phyloP scores from a whole-genome alignment of 2,113 vertebrate genomes.

The Phainopepla nitens region DNA sequence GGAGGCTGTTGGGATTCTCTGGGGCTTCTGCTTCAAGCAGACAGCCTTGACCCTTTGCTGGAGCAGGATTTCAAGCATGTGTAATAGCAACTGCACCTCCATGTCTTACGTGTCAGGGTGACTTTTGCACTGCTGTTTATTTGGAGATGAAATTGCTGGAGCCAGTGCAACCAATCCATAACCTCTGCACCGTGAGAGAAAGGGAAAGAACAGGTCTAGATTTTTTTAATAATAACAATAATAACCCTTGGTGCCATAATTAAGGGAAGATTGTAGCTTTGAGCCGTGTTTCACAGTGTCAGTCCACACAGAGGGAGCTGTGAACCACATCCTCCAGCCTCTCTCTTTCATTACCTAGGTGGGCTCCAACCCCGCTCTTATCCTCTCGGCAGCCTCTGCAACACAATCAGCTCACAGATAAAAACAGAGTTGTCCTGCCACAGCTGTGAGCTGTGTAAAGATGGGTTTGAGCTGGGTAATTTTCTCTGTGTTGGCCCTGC shows the following conservation, averaged over 20 bases:
- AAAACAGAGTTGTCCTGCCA: not conserved
- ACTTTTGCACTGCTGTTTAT: not conserved
- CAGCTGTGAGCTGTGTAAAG: constrained; percentile 4
- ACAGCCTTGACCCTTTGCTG: not conserved
- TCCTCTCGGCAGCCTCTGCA: not conserved
- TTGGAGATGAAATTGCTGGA: not conserved
- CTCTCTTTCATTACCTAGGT: not conserved
- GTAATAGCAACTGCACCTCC: not conserved
- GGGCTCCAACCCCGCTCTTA: not conserved
- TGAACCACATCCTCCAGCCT: not conserved
- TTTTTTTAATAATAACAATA: not conserved
- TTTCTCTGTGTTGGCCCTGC: constrained; percentile 12
- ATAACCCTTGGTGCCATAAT: not conserved
- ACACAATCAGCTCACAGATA: not conserved
- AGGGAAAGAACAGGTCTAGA: not conserved
- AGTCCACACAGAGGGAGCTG: not conserved
- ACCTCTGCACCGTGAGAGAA: accelerated
- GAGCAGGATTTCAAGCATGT: not conserved
- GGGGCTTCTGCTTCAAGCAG: not conserved
- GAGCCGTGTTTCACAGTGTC: not conserved
- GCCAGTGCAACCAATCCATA: not conserved
- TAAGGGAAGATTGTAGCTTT: not conserved
- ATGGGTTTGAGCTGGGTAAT: constrained; percentile 3
- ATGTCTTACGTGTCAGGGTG: accelerated
- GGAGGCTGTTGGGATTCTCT: not conserved